Conservation (phyloP, 2,797 vertebrate species). For the Syngnathus rostellatus region DNA sequence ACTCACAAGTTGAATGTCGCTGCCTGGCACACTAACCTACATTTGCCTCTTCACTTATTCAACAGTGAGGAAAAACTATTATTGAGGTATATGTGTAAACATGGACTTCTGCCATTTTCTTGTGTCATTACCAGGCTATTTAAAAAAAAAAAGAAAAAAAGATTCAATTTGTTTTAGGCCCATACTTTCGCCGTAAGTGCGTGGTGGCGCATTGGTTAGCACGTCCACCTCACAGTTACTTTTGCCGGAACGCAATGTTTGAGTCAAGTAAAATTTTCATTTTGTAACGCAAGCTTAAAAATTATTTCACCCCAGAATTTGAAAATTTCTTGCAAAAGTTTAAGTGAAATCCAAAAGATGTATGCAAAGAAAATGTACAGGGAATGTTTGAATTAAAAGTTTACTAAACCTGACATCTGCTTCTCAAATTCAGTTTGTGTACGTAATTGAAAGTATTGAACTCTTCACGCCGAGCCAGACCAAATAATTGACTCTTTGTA, state of each 20-base stretch:
- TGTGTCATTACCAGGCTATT: not conserved
- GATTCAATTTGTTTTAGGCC: not conserved
- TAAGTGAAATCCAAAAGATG: not conserved
- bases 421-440: too few relatives aligned
- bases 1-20: slow-evolving; percentile 23
- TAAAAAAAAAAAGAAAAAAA: not conserved
- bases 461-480: not conserved
- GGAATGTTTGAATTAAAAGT: too few relatives aligned
- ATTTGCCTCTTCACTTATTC: slow-evolving; percentile 28
- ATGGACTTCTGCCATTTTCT: not conserved
- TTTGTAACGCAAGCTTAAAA: too few relatives aligned
- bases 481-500: not conserved
- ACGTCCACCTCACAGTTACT: too few relatives aligned
- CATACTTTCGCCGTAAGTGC: too few relatives aligned
- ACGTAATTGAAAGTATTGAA: not conserved
- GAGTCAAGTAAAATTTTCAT: too few relatives aligned
- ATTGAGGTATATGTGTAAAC: not conserved
- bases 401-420: too few relatives aligned
- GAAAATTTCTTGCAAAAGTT: too few relatives aligned
- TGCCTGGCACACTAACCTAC: slow-evolving; percentile 51
- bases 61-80: not conserved
- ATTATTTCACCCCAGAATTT: too few relatives aligned
- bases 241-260: too few relatives aligned
- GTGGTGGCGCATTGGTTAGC: too few relatives aligned
- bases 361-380: too few relatives aligned